Conservation (phyloP, 2,888 invertebrate genomes). For the Ormyrus rosae region DNA sequence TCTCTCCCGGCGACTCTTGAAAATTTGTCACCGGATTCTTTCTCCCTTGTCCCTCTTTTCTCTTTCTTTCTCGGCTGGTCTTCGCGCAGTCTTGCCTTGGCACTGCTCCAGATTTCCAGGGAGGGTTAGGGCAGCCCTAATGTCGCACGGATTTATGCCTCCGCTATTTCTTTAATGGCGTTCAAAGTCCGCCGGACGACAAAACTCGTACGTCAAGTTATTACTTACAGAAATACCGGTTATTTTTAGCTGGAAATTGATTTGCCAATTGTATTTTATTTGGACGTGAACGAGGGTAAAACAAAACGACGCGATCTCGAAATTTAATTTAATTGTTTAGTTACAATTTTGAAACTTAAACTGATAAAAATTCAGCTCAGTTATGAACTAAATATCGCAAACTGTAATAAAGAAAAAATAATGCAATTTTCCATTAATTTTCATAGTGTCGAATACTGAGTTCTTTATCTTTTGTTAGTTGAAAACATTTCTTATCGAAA, state of each 20-base stretch:
- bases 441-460: too few relatives aligned
- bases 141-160: slow-evolving; percentile 65
- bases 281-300: too few relatives aligned
- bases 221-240: neutral
- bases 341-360: too few relatives aligned
- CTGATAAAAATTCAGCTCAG: too few relatives aligned
- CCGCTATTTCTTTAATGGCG: slow-evolving; percentile 64
- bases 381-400: too few relatives aligned
- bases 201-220: slow-evolving; percentile 1
- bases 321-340: too few relatives aligned
- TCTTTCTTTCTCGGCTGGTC: neutral
- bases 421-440: too few relatives aligned
- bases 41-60: slow-evolving; percentile 8
- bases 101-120: slow-evolving; percentile 64
- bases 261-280: neutral
- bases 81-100: slow-evolving; percentile 62
- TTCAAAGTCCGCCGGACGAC: slow-evolving; percentile 19
- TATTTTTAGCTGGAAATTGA: slow-evolving; percentile 22
- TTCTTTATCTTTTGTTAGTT: too few relatives aligned
- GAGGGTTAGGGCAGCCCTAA: slow-evolving; percentile 40
- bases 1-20: slow-evolving; percentile 52
- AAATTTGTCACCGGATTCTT: slow-evolving; percentile 60
- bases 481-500: too few relatives aligned
- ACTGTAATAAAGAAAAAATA: too few relatives aligned
- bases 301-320: too few relatives aligned